These are phyloP conservation scores for Penaeus monodon DNA, from an alignment of 2,888 invertebrate species.

Conservation along the genomic window DNA sequence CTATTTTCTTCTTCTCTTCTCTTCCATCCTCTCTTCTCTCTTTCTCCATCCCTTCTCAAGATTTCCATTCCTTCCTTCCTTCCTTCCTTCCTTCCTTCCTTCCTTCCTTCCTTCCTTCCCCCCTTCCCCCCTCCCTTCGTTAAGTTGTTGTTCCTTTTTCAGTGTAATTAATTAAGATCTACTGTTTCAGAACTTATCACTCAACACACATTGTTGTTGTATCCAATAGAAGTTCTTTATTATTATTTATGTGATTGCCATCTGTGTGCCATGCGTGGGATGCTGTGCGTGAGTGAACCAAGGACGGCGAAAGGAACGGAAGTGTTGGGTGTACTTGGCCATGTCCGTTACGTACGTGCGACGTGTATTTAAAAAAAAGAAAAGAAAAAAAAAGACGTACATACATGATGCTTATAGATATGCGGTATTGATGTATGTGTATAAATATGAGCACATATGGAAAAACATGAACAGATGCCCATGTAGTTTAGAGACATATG, in stretches of 20 bases:
- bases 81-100: too few species aligned
- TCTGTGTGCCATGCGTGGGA: conserved; percentile 35
- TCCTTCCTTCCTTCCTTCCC: too few species aligned
- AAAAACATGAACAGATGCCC: too few species aligned
- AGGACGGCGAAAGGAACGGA: neutral
- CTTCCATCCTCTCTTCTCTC: neutral
- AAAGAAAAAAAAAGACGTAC: too few species aligned
- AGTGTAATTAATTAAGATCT: conserved; percentile 27
- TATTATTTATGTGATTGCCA: conserved; percentile 41
- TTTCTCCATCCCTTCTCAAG: too few species aligned
- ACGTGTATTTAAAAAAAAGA: too few species aligned
- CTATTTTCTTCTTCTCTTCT: neutral
- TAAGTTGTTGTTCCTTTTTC: neutral
- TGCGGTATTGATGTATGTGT: too few species aligned
- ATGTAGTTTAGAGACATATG: too few species aligned
- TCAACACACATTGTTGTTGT: conserved; percentile 42
- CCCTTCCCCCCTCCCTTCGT: neutral
- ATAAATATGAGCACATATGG: too few species aligned
- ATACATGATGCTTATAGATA: too few species aligned
- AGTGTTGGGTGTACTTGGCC: neutral
- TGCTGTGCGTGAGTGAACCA: neutral
- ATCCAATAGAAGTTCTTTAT: conserved; percentile 34
- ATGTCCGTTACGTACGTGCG: too few species aligned
- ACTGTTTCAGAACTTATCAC: conserved; percentile 35
- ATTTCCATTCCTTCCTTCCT: too few species aligned